Evolutionary conservation across 2,888 invertebrate species (phyloP).

Genomic region (Lymantria dispar): DNA sequence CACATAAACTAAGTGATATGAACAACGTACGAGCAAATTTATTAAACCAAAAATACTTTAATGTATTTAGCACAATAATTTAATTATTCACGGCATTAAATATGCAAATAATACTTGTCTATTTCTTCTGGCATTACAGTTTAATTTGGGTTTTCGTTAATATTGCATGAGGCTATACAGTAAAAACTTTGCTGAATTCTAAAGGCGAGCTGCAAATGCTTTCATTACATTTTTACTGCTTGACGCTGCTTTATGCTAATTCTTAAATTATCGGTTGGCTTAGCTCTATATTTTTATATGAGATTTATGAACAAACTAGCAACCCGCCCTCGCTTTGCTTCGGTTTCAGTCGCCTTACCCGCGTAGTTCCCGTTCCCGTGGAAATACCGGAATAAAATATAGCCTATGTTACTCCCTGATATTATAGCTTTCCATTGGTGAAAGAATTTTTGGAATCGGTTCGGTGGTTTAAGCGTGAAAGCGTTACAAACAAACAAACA

Average conservation of each 20-base stretch:
- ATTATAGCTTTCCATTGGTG: too few relatives aligned
- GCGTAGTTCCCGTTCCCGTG: too few relatives aligned
- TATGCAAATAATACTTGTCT: constrained; percentile 6
- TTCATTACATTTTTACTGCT: constrained; percentile 9
- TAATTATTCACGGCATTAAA: constrained; percentile 6
- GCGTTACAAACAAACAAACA: too few relatives aligned
- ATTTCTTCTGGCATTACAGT: constrained; percentile 2
- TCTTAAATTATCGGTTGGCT: background rate
- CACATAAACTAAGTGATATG: constrained; percentile 6
- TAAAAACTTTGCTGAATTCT: constrained; percentile 9
- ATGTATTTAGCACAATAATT: constrained; percentile 13
- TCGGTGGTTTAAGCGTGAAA: too few relatives aligned
- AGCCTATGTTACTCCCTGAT: too few relatives aligned
- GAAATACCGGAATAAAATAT: too few relatives aligned
- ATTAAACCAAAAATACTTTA: constrained; percentile 11
- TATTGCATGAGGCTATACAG: constrained; percentile 10
- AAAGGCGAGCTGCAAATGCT: constrained; percentile 4
- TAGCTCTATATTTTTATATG: too few relatives aligned
- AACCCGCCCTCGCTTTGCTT: too few relatives aligned
- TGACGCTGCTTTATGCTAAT: constrained; percentile 6
- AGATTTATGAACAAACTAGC: too few relatives aligned
- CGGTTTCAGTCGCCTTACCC: too few relatives aligned
- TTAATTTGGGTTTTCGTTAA: constrained; percentile 12
- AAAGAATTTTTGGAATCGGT: too few relatives aligned
- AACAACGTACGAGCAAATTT: constrained; percentile 8